A percentile compares a stretch with the other conserved stretches of the same genome.
Evolutionary conservation across 2,113 vertebrate genomes (phyloP).

Genomic region (Narcine bancroftii): DNA sequence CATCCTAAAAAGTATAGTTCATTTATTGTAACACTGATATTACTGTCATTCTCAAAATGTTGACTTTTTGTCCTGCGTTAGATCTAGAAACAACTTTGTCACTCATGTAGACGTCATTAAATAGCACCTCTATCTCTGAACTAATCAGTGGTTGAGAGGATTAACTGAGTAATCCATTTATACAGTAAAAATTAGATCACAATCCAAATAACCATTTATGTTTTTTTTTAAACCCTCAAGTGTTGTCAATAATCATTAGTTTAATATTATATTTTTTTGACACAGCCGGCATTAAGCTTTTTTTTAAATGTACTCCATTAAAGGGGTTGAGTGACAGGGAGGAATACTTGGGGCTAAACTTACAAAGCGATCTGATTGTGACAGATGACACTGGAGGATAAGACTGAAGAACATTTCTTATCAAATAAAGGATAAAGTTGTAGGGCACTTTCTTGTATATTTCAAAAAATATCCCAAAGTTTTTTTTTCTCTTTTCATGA

Average conservation of each 20-base stretch:
- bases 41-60: not conserved
- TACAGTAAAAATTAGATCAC: not conserved
- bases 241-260: not conserved
- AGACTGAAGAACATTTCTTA: not conserved
- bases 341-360: not conserved
- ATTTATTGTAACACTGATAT: not conserved
- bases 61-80: not conserved
- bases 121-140: not conserved
- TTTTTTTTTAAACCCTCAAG: not conserved
- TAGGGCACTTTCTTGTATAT: not conserved
- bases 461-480: conserved; percentile 4
- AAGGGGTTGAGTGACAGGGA: not conserved
- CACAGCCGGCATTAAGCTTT: not conserved
- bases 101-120: no score
- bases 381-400: not conserved
- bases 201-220: not conserved
- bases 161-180: not conserved
- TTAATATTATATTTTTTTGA: not conserved
- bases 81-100: not conserved
- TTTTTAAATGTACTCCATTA: not conserved
- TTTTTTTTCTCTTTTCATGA: not conserved
- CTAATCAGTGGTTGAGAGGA: not conserved
- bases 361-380: not conserved
- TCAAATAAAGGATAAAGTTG: not conserved
- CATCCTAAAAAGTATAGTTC: not conserved